Conservation (phyloP, 1,140 invertebrate species). For the Portunus trituberculatus region DNA sequence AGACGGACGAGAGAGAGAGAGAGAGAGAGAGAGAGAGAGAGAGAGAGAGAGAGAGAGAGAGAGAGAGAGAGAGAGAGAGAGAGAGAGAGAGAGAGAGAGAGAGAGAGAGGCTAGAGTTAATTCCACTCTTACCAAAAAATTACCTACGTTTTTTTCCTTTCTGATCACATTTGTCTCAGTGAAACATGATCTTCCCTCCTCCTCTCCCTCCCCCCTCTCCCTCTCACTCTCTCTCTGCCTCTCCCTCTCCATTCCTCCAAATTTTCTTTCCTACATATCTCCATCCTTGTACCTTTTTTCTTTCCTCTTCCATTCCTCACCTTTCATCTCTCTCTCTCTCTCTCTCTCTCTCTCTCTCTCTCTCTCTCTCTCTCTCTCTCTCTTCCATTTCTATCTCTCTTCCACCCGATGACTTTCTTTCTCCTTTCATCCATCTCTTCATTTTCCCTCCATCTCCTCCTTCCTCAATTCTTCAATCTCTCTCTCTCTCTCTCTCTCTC, state of each 20-base stretch:
- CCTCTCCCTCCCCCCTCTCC: neutral
- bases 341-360: neutral
- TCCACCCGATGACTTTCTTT: neutral
- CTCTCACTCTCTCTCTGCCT: neutral
- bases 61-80: neutral
- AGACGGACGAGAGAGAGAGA: constrained; percentile 33
- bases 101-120: neutral
- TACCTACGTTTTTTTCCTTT: neutral
- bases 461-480: neutral
- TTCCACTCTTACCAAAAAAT: neutral
- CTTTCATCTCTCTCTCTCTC: neutral
- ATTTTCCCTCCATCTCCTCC: neutral
- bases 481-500: neutral
- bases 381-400: neutral
- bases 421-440: too few relatives aligned
- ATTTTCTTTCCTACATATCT: neutral
- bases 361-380: constrained; percentile 38
- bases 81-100: neutral
- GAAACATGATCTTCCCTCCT: neutral
- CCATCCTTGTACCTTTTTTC: too few relatives aligned
- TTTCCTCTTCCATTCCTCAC: neutral
- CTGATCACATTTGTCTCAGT: neutral
- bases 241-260: neutral
- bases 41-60: constrained; percentile 13
- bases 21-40: constrained; percentile 49